Evolutionary conservation across 2,888 invertebrate species (phyloP), one percentile per base, ranked within the genome.

Genomic region (Megalurothrips usitatus): DNA sequence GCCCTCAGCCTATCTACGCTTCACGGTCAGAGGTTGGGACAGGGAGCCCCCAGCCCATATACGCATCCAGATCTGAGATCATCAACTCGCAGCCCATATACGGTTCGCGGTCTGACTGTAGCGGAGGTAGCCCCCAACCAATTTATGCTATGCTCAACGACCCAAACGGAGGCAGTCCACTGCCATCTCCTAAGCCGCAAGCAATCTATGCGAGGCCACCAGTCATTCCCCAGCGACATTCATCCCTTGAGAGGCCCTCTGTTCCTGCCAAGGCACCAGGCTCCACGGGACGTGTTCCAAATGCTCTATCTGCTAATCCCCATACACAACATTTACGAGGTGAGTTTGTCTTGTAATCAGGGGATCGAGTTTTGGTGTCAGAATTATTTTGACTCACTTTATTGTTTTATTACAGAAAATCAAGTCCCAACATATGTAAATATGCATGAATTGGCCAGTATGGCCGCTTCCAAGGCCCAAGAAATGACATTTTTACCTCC

Each of bases 361-460:
- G 6, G 9, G 23, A 26, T 26, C 0, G 23, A 23, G 11, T 58
- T 11, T 80, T 84, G 26, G 84, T 82, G 85, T 85, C n/a, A 14
- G 78, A 10, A 79, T 63, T 78, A 79, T 68, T 12, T 48, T 83
- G 48, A 10, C 83, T 80, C 68, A 63, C 58, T 80, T 48, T 79
- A 78, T 23, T 52, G 9, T 1, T 79, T 79, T 75, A 81, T 83
- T 85, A 11, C 86, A 89, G 90, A 90, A 84, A 88, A 89, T 86
- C 90, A 91, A 78, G 93, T 93, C 88, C 96, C 96, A 43, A 91
- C 96, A 85, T 96, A 96, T 88, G 96, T 96, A 85, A 96, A 96
- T 87, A 95, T 96, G 95, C 94, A 95, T 83, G 96, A 96, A 87
- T 88, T 96, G 86, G 95, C 94, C 43, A 92, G 91, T 85, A 90